A percentile compares a stretch with the other conserved stretches of the same genome.
Conservation (phyloP, 1,140 invertebrate species). For the Drosophila ananassae region DNA sequence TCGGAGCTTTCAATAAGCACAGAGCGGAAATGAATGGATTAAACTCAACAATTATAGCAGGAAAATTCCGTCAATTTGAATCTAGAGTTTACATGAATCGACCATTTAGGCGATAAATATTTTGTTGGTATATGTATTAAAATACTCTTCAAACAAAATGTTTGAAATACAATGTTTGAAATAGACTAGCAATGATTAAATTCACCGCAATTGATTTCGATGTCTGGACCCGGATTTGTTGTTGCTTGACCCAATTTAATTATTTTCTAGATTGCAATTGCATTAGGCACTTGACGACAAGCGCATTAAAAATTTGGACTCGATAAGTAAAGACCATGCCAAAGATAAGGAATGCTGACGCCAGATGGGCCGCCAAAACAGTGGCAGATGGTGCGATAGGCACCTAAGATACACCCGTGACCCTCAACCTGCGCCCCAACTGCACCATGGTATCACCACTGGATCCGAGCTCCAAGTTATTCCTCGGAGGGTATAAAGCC, state of each 20-base stretch:
- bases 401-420: conserved; percentile 44
- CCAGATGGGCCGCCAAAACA: conserved; percentile 22
- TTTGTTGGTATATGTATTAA: no score
- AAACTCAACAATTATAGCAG: no score
- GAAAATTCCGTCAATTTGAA: no score
- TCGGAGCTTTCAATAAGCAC: no score
- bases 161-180: no score
- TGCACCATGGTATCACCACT: neutral
- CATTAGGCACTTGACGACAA: conserved; percentile 45
- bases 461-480: conserved; percentile 1
- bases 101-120: no score
- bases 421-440: conserved; percentile 1
- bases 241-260: neutral
- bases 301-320: neutral
- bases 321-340: neutral
- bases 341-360: conserved; percentile 41
- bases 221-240: conserved; percentile 25
- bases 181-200: neutral
- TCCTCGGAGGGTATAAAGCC: neutral
- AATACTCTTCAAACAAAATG: no score
- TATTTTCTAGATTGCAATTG: conserved; percentile 26
- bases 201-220: neutral
- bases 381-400: conserved; percentile 36
- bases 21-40: no score
- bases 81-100: no score